phyloP scores from a whole-genome alignment of 2,797 vertebrate genomes.

The Microctenopoma lineatum region DNA sequence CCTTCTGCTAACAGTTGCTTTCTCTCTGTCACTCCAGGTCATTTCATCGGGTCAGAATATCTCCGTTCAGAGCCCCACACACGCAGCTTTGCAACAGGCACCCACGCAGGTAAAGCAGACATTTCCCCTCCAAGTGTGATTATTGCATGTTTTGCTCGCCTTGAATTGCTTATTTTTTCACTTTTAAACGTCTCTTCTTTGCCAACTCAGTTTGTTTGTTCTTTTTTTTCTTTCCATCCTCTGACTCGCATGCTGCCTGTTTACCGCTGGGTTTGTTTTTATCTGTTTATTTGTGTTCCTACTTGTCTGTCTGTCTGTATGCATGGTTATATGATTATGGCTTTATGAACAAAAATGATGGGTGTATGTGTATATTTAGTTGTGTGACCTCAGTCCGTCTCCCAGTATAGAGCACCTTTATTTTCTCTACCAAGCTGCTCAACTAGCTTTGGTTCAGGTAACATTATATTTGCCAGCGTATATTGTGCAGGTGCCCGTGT shows the following conservation, averaged over 20 bases:
- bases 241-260: conserved; percentile 66
- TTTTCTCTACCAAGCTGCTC: conserved; percentile 75
- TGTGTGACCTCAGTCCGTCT: conserved; percentile 75
- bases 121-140: background rate
- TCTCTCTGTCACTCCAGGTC: conserved; percentile 43
- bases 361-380: conserved; percentile 46
- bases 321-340: background rate
- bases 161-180: conserved; percentile 7
- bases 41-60: conserved; percentile 63
- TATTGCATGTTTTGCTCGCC: conserved; percentile 22
- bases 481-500: background rate
- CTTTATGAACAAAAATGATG: background rate
- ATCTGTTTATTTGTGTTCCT: background rate
- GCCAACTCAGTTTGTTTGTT: conserved; percentile 36
- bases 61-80: conserved; percentile 76
- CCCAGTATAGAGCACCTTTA: conserved; percentile 78
- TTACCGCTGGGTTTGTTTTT: conserved; percentile 62
- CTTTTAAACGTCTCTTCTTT: background rate
- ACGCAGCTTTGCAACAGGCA: conserved; percentile 78
- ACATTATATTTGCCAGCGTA: background rate
- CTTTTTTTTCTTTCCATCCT: conserved; percentile 52
- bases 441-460: conserved; percentile 77
- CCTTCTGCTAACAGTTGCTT: background rate
- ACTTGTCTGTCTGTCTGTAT: conserved; percentile 1
- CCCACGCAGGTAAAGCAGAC: conserved; percentile 85